A percentile compares a stretch with the other conserved stretches of the same genome.
These are phyloP conservation scores for Arge pagana DNA, from an alignment of 2,888 invertebrate species.

Conservation along the genomic window DNA sequence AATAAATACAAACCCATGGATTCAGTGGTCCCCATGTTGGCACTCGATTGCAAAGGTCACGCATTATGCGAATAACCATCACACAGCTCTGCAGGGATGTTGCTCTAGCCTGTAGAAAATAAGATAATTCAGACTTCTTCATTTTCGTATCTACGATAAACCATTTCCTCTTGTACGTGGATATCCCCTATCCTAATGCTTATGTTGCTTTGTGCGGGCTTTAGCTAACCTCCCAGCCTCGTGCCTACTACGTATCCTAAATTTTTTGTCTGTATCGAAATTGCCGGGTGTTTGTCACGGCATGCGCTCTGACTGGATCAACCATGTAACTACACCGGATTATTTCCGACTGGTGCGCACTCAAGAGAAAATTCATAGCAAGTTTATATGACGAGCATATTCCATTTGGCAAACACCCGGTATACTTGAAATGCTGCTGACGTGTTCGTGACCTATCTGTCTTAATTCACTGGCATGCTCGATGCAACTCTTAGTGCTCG, in stretches of 20 bases:
- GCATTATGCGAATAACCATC: constrained; percentile 92
- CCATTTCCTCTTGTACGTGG: constrained; percentile 31
- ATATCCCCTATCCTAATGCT: constrained; percentile 45
- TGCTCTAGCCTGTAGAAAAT: constrained; percentile 83
- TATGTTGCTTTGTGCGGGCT: constrained; percentile 54
- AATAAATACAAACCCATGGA: constrained; percentile 78
- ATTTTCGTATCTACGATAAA: constrained; percentile 31
- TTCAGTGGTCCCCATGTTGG: constrained; percentile 94
- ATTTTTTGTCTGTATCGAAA: constrained; percentile 53
- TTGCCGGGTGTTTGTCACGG: constrained; percentile 56
- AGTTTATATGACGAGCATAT: not conserved
- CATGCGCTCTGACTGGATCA: constrained; percentile 18
- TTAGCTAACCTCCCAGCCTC: constrained; percentile 58
- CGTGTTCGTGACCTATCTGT: constrained; percentile 58
- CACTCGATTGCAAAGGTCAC: constrained; percentile 93
- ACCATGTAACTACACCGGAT: constrained; percentile 23
- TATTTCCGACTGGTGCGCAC: not conserved
- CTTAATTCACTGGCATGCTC: constrained; percentile 35
- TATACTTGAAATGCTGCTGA: constrained; percentile 55
- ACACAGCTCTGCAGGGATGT: constrained; percentile 95
- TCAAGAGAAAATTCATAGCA: not conserved
- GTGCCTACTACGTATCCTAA: constrained; percentile 42
- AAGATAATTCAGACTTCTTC: no score
- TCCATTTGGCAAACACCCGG: constrained; percentile 51
- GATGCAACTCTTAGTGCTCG: constrained; percentile 3